phyloP scores from a whole-genome alignment of 2,797 vertebrate species.

The Pangasius sanitwongsei region DNA sequence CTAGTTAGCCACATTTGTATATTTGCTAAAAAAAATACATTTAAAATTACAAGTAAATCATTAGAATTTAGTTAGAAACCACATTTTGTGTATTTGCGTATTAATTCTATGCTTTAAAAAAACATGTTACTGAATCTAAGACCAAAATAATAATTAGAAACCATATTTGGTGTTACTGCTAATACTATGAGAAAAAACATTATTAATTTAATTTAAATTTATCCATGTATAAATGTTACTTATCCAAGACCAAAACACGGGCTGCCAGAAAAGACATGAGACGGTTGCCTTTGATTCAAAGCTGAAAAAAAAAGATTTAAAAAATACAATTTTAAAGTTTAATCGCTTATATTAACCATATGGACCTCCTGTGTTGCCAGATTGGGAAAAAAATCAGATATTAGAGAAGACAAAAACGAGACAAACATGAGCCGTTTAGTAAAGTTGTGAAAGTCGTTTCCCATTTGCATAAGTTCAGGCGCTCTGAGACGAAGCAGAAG shows the following conservation, averaged over 20 bases:
- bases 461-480: not conserved
- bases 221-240: too few relatives aligned
- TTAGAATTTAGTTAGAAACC: too few relatives aligned
- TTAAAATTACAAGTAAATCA: too few relatives aligned
- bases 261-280: not conserved
- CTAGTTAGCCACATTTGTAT: too few relatives aligned
- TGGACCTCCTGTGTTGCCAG: not conserved
- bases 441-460: not conserved
- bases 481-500: not conserved
- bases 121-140: not conserved
- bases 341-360: not conserved
- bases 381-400: not conserved
- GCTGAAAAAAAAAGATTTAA: not conserved
- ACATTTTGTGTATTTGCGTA: not conserved
- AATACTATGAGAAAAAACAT: not conserved
- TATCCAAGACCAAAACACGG: not conserved
- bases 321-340: not conserved
- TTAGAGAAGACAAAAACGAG: not conserved
- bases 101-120: not conserved
- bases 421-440: not conserved
- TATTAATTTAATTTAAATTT: too few relatives aligned
- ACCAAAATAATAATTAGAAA: not conserved
- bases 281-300: not conserved
- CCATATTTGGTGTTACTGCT: not conserved
- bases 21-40: too few relatives aligned